Evolutionary conservation across 2,113 vertebrate genomes (phyloP), one percentile per base, ranked within the genome.

Genomic region (Callorhinus ursinus): DNA sequence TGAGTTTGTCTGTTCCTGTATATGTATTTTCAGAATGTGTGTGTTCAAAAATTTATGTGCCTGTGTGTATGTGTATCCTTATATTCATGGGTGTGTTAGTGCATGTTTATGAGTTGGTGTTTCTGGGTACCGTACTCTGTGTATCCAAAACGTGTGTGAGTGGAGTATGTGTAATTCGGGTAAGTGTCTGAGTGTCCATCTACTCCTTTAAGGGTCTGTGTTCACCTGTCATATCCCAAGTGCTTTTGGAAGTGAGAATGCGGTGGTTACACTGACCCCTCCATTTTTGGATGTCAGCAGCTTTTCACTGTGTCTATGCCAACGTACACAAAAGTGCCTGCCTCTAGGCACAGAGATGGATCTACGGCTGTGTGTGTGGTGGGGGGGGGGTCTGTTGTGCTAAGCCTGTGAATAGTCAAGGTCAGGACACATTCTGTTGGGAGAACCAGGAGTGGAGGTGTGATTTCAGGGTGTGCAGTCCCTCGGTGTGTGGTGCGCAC

Each of bases 161-260:
- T 71, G 31, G 8, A 33, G 10, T 57, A 26, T 28, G 33, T 72
- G 19, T 69, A 77, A 88, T 79, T 88, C 57, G 84, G 26, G 7
- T 63, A 86, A 86, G 31, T 57, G 33, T 85, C n/a, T 94, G 39
- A 74, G 61, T 42, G 51, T 49, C 22, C 21, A 84, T 65, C 16
- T 92, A 33, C n/a, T 96, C 28, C 57, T 88, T 85, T 85, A 79
- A 77, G 13, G 26, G 0, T 51, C 72, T 88, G 19, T 84, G 26
- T 57, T 93, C 28, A 72, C 46, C 42, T 69, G 46, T 95, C 46
- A 65, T 77, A 84, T 36, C 42, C 51, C 21, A 96, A 65, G 94
- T 84, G 63, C 74, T 87, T 96, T 87, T 83, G 94, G 57, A 93
- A 93, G 33, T 55, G 65, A 94, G 85, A 89, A 92, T 83, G 57